A percentile compares a stretch with the other conserved stretches of the same genome.
phyloP scores from a whole-genome alignment of 2,888 invertebrate genomes.

The Drosophila ustulata region DNA sequence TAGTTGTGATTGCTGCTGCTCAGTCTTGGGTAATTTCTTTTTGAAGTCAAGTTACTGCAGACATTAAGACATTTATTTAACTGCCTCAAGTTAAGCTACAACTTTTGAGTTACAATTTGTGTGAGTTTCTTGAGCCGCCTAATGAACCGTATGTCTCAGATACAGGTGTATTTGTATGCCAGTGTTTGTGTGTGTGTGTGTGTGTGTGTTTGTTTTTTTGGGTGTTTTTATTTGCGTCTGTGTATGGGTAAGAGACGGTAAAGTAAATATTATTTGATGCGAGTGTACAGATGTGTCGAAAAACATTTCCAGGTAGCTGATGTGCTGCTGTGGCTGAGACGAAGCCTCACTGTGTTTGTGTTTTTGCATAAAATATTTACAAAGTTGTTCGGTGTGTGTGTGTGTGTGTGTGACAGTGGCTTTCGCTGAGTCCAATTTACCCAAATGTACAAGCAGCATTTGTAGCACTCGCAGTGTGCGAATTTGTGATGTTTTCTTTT shows the following conservation, averaged over 20 bases:
- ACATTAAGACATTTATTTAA: conserved; percentile 56
- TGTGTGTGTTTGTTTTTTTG: conserved; percentile 11
- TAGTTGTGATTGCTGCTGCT: conserved; percentile 11
- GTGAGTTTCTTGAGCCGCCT: conserved; percentile 57
- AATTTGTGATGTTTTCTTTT: conserved; percentile 55
- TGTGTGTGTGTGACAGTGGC: conserved; percentile 57
- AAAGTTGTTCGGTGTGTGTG: conserved; percentile 52
- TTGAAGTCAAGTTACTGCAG: conserved; percentile 43
- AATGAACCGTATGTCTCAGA: conserved; percentile 65
- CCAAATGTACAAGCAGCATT: conserved; percentile 73
- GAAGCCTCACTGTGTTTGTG: conserved; percentile 54
- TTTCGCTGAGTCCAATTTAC: conserved; percentile 74
- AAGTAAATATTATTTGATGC: conserved; percentile 77
- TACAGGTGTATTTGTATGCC: conserved; percentile 15
- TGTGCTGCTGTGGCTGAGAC: conserved; percentile 37
- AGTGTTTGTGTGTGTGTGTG: background rate
- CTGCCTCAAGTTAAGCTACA: conserved; percentile 60
- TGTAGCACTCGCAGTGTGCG: conserved; percentile 47
- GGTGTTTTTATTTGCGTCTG: conserved; percentile 25
- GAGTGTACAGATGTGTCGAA: conserved; percentile 68
- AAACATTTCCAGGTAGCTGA: conserved; percentile 68
- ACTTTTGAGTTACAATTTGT: conserved; percentile 61
- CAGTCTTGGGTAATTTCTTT: conserved; percentile 27
- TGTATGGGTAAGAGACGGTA: conserved; percentile 34
- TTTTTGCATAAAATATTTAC: conserved; percentile 79